Evolutionary conservation across 1,140 invertebrate species (phyloP).

Genomic region (Prorops nasuta): DNA sequence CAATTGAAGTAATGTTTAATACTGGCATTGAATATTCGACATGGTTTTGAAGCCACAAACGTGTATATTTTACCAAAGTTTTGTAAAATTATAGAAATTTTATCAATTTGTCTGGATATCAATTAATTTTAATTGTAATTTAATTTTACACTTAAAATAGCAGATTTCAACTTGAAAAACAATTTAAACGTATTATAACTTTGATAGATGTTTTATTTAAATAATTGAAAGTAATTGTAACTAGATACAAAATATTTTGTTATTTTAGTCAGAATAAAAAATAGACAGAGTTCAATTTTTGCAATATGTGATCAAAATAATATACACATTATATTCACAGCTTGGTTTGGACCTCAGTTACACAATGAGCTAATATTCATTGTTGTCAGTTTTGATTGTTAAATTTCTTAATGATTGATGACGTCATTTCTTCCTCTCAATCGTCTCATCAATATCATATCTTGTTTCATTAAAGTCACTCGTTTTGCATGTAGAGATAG

Average conservation of each 20-base stretch:
- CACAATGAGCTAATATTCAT: too few relatives aligned
- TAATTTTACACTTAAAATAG: slow-evolving; percentile 30
- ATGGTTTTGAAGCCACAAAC: slow-evolving; percentile 4
- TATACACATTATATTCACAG: background rate
- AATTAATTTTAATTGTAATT: slow-evolving; percentile 26
- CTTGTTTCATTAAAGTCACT: slow-evolving; percentile 72
- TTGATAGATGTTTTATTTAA: background rate
- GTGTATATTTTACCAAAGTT: slow-evolving; percentile 42
- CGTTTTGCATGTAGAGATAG: slow-evolving; percentile 72
- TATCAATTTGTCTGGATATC: slow-evolving; percentile 27
- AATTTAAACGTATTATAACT: background rate
- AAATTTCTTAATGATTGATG: slow-evolving; percentile 35
- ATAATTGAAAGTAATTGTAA: too few relatives aligned
- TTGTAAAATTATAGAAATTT: slow-evolving; percentile 31
- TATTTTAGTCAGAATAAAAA: background rate
- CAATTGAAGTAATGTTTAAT: background rate
- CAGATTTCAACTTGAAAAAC: too few relatives aligned
- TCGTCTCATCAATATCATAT: slow-evolving; percentile 54
- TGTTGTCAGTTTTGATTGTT: slow-evolving; percentile 43
- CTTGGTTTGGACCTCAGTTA: too few relatives aligned
- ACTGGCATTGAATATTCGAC: background rate
- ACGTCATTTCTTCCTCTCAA: slow-evolving; percentile 47
- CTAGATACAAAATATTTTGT: too few relatives aligned
- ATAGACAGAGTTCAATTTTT: too few relatives aligned
- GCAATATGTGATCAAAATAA: background rate